A percentile compares a stretch with the other conserved stretches of the same genome.
Conservation (phyloP, 2,888 invertebrate genomes). For the Lasioglossum pauxillum region DNA sequence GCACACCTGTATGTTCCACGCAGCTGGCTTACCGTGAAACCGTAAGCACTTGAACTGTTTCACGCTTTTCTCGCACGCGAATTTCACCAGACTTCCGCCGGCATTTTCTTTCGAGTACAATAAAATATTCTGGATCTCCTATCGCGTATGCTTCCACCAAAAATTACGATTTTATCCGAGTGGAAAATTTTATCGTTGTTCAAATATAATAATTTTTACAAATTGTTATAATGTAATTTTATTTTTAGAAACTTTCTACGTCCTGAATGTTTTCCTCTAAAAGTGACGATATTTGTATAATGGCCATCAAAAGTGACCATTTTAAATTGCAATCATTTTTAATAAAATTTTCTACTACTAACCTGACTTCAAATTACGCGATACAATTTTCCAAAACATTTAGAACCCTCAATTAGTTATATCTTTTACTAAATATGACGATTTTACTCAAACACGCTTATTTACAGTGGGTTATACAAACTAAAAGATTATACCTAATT, state of each 20-base stretch:
- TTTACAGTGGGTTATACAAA: too few species aligned
- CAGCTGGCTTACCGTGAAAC: slow-evolving; percentile 11
- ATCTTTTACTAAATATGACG: too few species aligned
- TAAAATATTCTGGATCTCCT: neutral
- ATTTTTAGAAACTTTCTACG: neutral
- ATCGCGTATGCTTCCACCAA: neutral
- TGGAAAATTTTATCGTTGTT: neutral
- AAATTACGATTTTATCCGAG: neutral
- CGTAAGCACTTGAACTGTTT: slow-evolving; percentile 4
- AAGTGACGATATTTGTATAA: too few species aligned
- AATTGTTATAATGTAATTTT: neutral
- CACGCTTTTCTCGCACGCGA: neutral
- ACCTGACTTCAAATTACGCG: too few species aligned
- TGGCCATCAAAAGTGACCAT: too few species aligned
- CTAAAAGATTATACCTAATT: too few species aligned
- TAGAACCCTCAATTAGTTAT: too few species aligned
- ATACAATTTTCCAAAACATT: too few species aligned
- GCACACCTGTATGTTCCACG: slow-evolving; percentile 5
- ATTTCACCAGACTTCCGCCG: neutral
- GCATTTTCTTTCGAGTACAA: neutral
- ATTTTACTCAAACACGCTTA: too few species aligned
- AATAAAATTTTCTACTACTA: too few species aligned
- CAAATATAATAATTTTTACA: neutral
- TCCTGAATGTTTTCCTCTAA: too few species aligned
- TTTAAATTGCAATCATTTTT: too few species aligned